Evolutionary conservation across 2,113 vertebrate species (phyloP).

Genomic region (Procavia capensis): DNA sequence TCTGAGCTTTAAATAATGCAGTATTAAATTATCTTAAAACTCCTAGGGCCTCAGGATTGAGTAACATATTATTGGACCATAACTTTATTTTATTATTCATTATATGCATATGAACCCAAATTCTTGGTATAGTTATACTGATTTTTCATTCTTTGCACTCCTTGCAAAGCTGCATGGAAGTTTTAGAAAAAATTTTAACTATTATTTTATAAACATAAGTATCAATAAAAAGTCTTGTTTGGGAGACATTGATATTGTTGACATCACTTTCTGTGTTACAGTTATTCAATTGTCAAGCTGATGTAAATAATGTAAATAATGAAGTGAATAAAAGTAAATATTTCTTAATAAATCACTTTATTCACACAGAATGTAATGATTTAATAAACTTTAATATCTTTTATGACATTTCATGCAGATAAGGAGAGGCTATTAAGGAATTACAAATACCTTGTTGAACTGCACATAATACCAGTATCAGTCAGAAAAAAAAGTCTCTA

Average conservation of each 20-base stretch:
- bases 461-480: background rate
- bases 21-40: slow-evolving; percentile 13
- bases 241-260: background rate
- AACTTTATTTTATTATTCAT: slow-evolving; percentile 14
- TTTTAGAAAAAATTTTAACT: slow-evolving; percentile 8
- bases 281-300: background rate
- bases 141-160: slow-evolving; percentile 39
- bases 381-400: slow-evolving; percentile 1
- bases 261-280: background rate
- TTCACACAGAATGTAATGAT: slow-evolving; percentile 8
- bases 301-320: background rate
- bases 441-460: background rate
- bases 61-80: background rate
- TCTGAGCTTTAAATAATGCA: slow-evolving; percentile 17
- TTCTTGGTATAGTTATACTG: slow-evolving; percentile 30
- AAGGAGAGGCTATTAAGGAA: background rate
- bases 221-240: background rate
- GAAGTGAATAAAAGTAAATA: background rate
- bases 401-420: slow-evolving; percentile 22
- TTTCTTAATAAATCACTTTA: slow-evolving; percentile 37
- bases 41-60: background rate
- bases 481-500: background rate
- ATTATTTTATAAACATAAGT: slow-evolving; percentile 7
- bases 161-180: background rate
- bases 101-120: background rate